These are phyloP conservation scores for Regulus satrapa DNA, from an alignment of 2,113 vertebrate species.

Conservation along the genomic window DNA sequence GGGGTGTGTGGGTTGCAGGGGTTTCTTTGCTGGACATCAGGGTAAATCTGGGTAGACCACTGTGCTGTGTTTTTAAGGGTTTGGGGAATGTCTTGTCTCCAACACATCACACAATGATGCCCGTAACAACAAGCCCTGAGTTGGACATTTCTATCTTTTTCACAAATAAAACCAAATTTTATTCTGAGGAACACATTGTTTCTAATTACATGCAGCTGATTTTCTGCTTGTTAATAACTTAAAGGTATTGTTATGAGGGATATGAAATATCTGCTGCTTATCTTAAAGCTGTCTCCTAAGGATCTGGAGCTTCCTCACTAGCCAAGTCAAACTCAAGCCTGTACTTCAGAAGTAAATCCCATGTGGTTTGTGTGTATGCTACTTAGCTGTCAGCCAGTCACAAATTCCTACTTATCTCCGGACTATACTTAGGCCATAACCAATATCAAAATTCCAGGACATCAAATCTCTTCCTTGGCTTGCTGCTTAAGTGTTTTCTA, in stretches of 20 bases:
- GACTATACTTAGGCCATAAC: background rate
- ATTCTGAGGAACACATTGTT: background rate
- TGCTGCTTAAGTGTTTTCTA: background rate
- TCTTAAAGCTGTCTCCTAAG: background rate
- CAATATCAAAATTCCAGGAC: background rate
- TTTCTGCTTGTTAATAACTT: background rate
- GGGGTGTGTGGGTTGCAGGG: background rate
- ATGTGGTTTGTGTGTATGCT: background rate
- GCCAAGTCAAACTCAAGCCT: background rate
- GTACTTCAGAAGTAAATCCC: background rate
- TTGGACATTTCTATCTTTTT: background rate
- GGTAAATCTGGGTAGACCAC: background rate
- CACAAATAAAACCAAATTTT: background rate
- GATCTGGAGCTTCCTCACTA: background rate
- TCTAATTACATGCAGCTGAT: background rate
- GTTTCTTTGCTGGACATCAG: background rate
- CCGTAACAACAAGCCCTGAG: background rate
- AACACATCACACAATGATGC: background rate
- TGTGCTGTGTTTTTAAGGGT: fast-evolving
- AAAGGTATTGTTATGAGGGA: background rate
- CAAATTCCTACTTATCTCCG: background rate
- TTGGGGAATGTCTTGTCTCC: background rate
- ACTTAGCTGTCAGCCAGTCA: background rate
- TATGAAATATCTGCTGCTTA: background rate
- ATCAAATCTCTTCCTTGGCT: slow-evolving; percentile 5